phyloP scores from a whole-genome alignment of 1,140 invertebrate genomes.

The Zaprionus inermis region DNA sequence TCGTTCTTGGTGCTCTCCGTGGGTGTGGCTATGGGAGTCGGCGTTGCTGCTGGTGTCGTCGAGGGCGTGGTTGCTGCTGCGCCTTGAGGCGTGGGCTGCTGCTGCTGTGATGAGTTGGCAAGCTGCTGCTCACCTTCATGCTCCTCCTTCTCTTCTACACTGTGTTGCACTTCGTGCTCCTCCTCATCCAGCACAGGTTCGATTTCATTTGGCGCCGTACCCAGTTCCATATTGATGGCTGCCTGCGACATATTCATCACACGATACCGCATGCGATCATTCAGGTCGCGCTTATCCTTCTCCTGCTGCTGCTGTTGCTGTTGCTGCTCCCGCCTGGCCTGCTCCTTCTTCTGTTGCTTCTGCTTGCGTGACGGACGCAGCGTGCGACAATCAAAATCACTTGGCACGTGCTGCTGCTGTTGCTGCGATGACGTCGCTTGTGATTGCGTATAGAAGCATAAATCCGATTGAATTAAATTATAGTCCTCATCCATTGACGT shows the following conservation, averaged over 20 bases:
- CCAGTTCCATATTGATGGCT: slow-evolving; percentile 65
- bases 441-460: slow-evolving; percentile 67
- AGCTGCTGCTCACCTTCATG: background rate
- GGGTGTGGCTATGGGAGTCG: slow-evolving; percentile 65
- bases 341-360: slow-evolving; percentile 55
- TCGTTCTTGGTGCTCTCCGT: slow-evolving; percentile 75
- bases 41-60: slow-evolving; percentile 38
- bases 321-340: slow-evolving; percentile 30
- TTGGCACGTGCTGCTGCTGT: slow-evolving; percentile 11
- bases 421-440: background rate
- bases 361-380: slow-evolving; percentile 74
- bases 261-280: slow-evolving; percentile 68
- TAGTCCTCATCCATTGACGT: slow-evolving; percentile 83
- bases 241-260: slow-evolving; percentile 83
- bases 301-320: slow-evolving; percentile 21
- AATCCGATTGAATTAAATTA: slow-evolving; percentile 70
- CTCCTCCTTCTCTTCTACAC: background rate
- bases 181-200: slow-evolving; percentile 39
- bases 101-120: slow-evolving; percentile 13
- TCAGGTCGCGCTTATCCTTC: slow-evolving; percentile 33
- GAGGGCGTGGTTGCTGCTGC: slow-evolving; percentile 30
- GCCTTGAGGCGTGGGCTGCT: background rate
- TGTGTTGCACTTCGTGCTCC: background rate
- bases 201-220: slow-evolving; percentile 48
- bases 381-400: slow-evolving; percentile 70